Percentiles rank a stretch among this genome's conserved stretches.
Conservation (phyloP, 2,888 invertebrate genomes). For the Herminia tarsipennalis region DNA sequence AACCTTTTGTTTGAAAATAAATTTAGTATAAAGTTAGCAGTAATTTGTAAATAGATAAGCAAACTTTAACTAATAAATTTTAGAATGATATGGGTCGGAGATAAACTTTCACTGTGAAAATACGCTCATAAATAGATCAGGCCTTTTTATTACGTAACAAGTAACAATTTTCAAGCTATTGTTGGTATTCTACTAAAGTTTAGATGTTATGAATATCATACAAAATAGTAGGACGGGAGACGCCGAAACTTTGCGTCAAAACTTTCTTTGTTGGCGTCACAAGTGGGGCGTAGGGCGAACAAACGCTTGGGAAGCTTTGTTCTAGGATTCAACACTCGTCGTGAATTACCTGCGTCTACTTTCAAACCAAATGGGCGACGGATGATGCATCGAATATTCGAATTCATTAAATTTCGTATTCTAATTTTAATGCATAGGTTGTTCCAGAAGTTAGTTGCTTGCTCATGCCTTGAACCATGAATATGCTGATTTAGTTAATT, state of each 20-base stretch:
- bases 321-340: conserved; percentile 43
- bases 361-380: no score
- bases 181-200: conserved; percentile 40
- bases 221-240: conserved; percentile 27
- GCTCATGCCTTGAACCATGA: conserved; percentile 37
- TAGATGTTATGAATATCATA: conserved; percentile 37
- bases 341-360: conserved; percentile 33
- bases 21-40: no score
- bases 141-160: background rate
- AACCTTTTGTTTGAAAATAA: no score
- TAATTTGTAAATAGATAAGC: no score
- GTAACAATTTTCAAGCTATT: conserved; percentile 30
- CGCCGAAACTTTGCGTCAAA: conserved; percentile 38
- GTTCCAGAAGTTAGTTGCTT: conserved; percentile 31
- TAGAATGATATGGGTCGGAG: no score
- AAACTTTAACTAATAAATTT: no score
- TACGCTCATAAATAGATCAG: background rate
- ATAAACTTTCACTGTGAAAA: no score
- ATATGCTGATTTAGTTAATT: conserved; percentile 35
- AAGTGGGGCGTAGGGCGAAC: conserved; percentile 34
- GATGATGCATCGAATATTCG: no score
- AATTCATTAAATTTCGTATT: conserved; percentile 49
- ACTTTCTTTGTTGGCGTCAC: conserved; percentile 49
- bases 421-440: conserved; percentile 35
- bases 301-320: conserved; percentile 51